Percentiles rank a stretch among this genome's conserved stretches.
phyloP scores from a whole-genome alignment of 92 coral and sea anemone genomes.

The Siderastrea siderea region DNA sequence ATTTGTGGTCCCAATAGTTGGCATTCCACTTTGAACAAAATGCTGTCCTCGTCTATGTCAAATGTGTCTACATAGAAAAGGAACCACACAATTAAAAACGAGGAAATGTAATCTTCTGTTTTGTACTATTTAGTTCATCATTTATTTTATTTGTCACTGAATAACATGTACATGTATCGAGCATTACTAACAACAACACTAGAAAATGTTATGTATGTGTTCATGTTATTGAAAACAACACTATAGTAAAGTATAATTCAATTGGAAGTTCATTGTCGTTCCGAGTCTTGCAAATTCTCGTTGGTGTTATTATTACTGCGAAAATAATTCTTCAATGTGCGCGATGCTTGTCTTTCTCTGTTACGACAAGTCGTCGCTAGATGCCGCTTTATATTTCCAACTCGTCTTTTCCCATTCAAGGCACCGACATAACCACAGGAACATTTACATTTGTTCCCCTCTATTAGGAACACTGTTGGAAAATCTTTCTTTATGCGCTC shows the following conservation, averaged over 20 bases:
- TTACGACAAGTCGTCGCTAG: neutral
- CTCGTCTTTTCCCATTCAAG: neutral
- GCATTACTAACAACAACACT: neutral
- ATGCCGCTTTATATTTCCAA: slow-evolving; percentile 16
- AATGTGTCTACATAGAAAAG: neutral
- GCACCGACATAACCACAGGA: neutral
- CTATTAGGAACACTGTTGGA: neutral
- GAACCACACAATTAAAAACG: neutral
- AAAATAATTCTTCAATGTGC: neutral
- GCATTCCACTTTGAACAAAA: slow-evolving; percentile 60
- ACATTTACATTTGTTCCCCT: neutral
- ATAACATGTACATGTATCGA: neutral
- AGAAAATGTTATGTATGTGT: neutral
- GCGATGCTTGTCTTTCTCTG: neutral
- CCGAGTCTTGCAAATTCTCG: neutral
- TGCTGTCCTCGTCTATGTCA: slow-evolving; percentile 25
- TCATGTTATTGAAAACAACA: neutral
- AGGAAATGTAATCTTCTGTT: neutral
- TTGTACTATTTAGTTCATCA: too few species aligned
- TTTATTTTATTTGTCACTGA: neutral
- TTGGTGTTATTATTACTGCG: neutral
- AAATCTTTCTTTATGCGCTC: neutral
- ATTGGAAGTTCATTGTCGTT: neutral
- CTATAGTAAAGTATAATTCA: neutral
- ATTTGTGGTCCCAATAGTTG: slow-evolving; percentile 30